These are phyloP conservation scores for Anabacerthia variegaticeps DNA, from an alignment of 2,797 vertebrate genomes.

Conservation along the genomic window DNA sequence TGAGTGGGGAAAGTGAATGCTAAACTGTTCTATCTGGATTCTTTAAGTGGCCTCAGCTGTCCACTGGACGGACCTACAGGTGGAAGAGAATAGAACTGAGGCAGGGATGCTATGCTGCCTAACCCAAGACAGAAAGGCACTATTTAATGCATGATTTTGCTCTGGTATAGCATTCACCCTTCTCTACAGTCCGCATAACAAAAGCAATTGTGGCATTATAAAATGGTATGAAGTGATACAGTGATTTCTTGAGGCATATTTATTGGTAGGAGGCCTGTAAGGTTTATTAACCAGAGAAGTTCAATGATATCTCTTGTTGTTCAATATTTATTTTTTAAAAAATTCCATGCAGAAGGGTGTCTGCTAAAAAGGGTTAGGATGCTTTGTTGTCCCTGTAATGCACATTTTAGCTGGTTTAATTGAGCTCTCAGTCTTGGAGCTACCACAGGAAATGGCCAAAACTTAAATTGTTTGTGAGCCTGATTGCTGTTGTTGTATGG, in stretches of 20 bases:
- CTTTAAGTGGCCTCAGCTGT: constrained; percentile 3
- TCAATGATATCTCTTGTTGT: constrained; percentile 48
- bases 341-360: background rate
- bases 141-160: constrained; percentile 24
- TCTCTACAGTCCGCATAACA: constrained; percentile 49
- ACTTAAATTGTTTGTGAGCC: background rate
- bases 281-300: constrained; percentile 50
- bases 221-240: constrained; percentile 49
- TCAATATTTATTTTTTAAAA: constrained; percentile 26
- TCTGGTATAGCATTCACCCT: background rate
- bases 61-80: background rate
- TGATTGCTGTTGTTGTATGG: background rate
- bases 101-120: constrained; percentile 17
- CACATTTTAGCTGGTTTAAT: constrained; percentile 7
- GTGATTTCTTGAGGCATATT: constrained; percentile 45
- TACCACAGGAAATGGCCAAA: background rate
- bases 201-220: constrained; percentile 45
- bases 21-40: background rate
- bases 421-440: background rate
- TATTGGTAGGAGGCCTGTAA: constrained; percentile 45
- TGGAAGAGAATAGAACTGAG: constrained; percentile 4
- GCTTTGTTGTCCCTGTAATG: constrained; percentile 19
- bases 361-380: constrained; percentile 35
- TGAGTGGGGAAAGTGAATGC: background rate
- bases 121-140: background rate